Evolutionary conservation across 2,113 vertebrate species (phyloP).

Genomic region (Tor tambroides): DNA sequence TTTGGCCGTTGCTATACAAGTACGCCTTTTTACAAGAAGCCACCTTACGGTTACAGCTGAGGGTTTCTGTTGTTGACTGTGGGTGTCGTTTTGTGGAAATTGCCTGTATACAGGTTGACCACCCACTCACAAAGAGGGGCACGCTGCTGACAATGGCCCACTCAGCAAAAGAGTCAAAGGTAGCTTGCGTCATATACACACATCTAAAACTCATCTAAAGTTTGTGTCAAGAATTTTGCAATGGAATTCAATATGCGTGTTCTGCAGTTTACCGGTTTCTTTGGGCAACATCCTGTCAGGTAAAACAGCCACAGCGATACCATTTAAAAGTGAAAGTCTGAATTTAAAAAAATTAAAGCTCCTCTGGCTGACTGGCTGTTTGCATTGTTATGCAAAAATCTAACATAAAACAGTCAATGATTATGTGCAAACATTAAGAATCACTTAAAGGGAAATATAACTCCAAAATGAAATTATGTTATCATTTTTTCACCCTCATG

Average conservation of each 20-base stretch:
- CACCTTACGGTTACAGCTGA: not conserved
- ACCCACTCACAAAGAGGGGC: conserved; percentile 22
- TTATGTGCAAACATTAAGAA: not conserved
- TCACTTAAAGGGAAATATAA: not conserved
- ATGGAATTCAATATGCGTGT: conserved; percentile 1
- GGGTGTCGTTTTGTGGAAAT: conserved; percentile 24
- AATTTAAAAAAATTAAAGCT: not conserved
- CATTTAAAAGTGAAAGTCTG: conserved; percentile 35
- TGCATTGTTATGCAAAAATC: not conserved
- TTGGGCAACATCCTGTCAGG: conserved; percentile 29
- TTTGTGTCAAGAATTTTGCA: conserved; percentile 23
- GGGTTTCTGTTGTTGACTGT: not conserved
- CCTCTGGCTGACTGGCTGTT: not conserved
- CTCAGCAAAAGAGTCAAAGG: conserved; percentile 28
- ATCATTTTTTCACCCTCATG: not conserved
- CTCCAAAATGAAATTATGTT: not conserved
- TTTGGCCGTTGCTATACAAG: not conserved
- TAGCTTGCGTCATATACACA: conserved; percentile 1
- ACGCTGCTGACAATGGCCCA: conserved; percentile 24
- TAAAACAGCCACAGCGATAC: not conserved
- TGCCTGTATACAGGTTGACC: conserved; percentile 28
- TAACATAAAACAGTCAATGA: not conserved
- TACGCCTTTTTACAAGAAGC: not conserved
- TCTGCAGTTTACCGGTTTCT: conserved; percentile 19
- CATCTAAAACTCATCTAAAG: not conserved